Evolutionary conservation across 2,888 invertebrate species (phyloP), one percentile per base, ranked within the genome.

Genomic region (Pardosa pseudoannulata): DNA sequence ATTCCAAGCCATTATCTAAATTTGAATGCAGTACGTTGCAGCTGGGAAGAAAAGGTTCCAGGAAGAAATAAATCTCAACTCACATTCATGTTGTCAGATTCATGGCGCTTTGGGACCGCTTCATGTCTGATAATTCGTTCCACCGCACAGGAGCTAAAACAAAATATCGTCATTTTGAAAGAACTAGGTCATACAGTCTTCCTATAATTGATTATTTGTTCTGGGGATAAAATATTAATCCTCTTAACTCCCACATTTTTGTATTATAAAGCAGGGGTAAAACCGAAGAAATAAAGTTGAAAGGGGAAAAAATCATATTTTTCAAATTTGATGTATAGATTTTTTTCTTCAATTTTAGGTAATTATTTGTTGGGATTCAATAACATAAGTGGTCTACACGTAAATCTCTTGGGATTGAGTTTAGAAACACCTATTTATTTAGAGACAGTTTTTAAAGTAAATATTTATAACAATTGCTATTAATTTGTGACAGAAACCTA

Each of bases 91-190:
- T 5, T 23, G 56, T 56, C 56, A 56, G 7, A 56, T 56, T 56
- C 56, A 6, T 0, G 56, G 56, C 23, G 11, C 56, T 56, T 56
- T 56, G 16, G 56, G 56, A 3, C 7, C 16, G 3, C 56, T 1
- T 23, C 19, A n/a, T n/a, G 2, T 56, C 56, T 6, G 56, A 56
- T 56, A 56, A 56, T 56, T 56, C 56, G 56, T 56, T 56, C 23
- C 56, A 6, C 23, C 5, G 13, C 19, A 56, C 56, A 56, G 23
- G 23, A 56, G 56, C 56, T 23, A 56, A 56, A 56, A 56, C 56
- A 56, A 56, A 56, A 56, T 56, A 56, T 56, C 19, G 56, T 23
- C 56, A 56, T 56, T 56, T 56, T 56, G 56, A 56, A 56, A 23
- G 56, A 56, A 56, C 5, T 56, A 11, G 56, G 56, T 56, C 56